phyloP scores from a whole-genome alignment of 2,113 vertebrate species.

The Nerophis ophidion region DNA sequence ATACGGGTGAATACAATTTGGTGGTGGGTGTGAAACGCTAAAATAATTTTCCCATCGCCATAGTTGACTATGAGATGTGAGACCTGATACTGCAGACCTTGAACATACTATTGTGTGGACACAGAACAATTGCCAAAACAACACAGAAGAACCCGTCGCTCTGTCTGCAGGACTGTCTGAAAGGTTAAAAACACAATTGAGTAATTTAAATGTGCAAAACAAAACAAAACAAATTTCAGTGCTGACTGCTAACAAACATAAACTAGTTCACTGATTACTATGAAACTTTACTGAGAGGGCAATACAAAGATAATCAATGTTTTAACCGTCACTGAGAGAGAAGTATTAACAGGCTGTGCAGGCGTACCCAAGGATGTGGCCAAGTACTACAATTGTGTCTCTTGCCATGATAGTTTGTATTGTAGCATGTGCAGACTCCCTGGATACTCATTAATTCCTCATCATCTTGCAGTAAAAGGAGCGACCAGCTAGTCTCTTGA shows the following conservation, averaged over 20 bases:
- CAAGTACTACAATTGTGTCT: not conserved
- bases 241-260: not conserved
- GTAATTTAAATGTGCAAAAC: not conserved
- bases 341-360: not conserved
- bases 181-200: slow-evolving; percentile 15
- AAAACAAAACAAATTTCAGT: not conserved
- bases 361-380: not conserved
- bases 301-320: no score
- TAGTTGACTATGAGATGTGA: slow-evolving; percentile 56
- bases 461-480: slow-evolving; percentile 30
- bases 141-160: slow-evolving; percentile 40
- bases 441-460: slow-evolving; percentile 39
- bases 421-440: slow-evolving; percentile 26
- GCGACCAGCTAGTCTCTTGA: slow-evolving; percentile 40
- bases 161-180: slow-evolving; percentile 45
- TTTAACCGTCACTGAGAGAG: no score
- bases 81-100: slow-evolving; percentile 60
- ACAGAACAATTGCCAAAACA: slow-evolving; percentile 56
- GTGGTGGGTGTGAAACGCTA: slow-evolving; percentile 15
- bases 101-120: slow-evolving; percentile 52
- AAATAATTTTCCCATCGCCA: slow-evolving; percentile 55
- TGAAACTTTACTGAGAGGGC: not conserved
- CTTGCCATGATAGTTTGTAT: not conserved
- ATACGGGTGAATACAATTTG: not conserved
- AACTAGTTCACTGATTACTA: not conserved